Evolutionary conservation across 2,888 invertebrate genomes (phyloP).

Genomic region (Hypena proboscidalis): DNA sequence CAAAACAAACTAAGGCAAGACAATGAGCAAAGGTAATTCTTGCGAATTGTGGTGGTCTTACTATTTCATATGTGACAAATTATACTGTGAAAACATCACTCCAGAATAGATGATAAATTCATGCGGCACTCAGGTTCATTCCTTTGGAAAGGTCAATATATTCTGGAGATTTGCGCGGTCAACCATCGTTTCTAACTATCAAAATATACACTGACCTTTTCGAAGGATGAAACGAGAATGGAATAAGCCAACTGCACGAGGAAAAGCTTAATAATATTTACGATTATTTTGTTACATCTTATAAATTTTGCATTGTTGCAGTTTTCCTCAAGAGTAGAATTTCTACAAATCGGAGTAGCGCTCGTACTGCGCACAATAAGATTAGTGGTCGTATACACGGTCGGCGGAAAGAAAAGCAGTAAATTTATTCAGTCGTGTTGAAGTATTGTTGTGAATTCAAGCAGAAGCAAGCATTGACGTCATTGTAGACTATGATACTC

Average conservation of each 20-base stretch:
- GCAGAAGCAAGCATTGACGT: conserved; percentile 1
- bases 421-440: conserved; percentile 19
- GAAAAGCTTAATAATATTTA: conserved; percentile 1
- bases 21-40: conserved; percentile 27
- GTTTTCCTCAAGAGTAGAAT: neutral
- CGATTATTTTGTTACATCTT: conserved; percentile 1
- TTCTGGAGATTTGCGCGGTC: conserved; percentile 16
- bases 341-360: neutral
- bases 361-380: neutral
- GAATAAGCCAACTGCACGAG: conserved; percentile 6
- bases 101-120: neutral
- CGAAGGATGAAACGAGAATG: conserved; percentile 32
- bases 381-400: conserved; percentile 1
- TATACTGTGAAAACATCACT: conserved; percentile 1
- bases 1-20: conserved; percentile 41
- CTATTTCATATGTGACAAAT: conserved; percentile 13
- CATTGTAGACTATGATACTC: too few species aligned
- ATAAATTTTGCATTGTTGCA: conserved; percentile 1
- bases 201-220: conserved; percentile 8
- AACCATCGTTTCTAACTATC: conserved; percentile 12
- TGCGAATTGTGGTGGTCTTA: conserved; percentile 17
- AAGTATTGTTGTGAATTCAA: conserved; percentile 17
- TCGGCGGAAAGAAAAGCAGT: conserved; percentile 10
- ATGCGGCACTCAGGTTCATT: conserved; percentile 1
- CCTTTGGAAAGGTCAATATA: conserved; percentile 19